Percentiles rank a stretch among this genome's conserved stretches.
Conservation (phyloP, 2,888 invertebrate genomes). For the Nasonovia ribisnigri region DNA sequence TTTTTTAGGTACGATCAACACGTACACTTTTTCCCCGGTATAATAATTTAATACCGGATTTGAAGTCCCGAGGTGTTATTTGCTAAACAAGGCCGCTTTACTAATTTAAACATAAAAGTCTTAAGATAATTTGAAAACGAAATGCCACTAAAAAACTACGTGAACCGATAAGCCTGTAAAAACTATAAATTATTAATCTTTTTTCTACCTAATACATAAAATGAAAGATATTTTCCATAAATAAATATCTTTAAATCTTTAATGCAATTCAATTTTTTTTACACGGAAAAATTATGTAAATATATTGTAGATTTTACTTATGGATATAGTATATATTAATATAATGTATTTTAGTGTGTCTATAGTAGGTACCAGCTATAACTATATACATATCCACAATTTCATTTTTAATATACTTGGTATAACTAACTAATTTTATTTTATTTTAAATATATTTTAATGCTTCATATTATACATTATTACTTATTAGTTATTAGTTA, state of each 20-base stretch:
- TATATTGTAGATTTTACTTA: neutral
- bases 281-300: slow-evolving; percentile 25
- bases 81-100: slow-evolving; percentile 36
- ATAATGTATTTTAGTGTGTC: neutral
- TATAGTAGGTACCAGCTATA: neutral
- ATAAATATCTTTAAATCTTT: slow-evolving; percentile 30
- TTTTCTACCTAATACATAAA: neutral
- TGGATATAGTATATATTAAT: neutral
- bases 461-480: neutral
- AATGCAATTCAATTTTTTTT: slow-evolving; percentile 4
- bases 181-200: slow-evolving; percentile 32
- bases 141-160: slow-evolving; percentile 26
- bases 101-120: slow-evolving; percentile 39
- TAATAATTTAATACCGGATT: slow-evolving; percentile 44
- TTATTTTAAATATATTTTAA: neutral
- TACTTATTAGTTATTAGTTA: neutral
- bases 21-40: neutral
- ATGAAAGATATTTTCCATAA: slow-evolving; percentile 26
- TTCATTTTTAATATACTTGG: neutral
- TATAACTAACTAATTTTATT: neutral
- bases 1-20: slow-evolving; percentile 1
- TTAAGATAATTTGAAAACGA: slow-evolving; percentile 25
- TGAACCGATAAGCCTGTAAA: slow-evolving; percentile 34
- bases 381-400: neutral
- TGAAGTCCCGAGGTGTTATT: slow-evolving; percentile 36